Conservation (phyloP, 2,113 vertebrate species). For the Tachycineta bicolor region DNA sequence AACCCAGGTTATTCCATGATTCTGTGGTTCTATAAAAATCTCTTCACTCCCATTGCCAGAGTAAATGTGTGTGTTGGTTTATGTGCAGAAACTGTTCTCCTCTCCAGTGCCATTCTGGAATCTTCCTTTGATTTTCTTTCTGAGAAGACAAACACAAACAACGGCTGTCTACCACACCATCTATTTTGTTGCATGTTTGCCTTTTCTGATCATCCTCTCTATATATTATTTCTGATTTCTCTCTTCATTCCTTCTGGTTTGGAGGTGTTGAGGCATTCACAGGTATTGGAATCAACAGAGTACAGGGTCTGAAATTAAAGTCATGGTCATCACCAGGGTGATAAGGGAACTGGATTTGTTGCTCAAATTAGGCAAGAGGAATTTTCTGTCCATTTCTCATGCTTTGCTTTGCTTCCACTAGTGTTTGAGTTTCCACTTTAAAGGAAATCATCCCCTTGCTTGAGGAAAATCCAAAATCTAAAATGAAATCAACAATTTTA, state of each 20-base stretch:
- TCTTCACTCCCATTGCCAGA: background rate
- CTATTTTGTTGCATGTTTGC: background rate
- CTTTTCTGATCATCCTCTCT: background rate
- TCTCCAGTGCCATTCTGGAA: background rate
- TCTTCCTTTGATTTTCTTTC: background rate
- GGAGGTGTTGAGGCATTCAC: background rate
- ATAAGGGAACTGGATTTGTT: background rate
- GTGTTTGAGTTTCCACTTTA: background rate
- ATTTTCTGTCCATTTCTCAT: background rate
- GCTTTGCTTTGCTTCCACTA: background rate
- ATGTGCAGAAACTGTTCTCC: background rate
- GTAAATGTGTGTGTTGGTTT: background rate
- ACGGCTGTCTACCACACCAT: background rate
- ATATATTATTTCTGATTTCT: background rate
- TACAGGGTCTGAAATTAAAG: background rate
- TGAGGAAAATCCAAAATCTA: background rate
- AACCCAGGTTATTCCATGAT: background rate
- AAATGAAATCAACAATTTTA: background rate
- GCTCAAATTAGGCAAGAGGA: background rate
- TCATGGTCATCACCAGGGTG: background rate
- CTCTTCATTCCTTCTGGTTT: background rate
- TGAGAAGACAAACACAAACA: background rate
- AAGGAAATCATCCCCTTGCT: background rate
- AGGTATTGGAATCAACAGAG: background rate
- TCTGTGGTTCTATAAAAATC: background rate